A percentile compares a stretch with the other conserved stretches of the same genome.
Conservation (phyloP, 2,113 vertebrate genomes). For the Elanoides forficatus region DNA sequence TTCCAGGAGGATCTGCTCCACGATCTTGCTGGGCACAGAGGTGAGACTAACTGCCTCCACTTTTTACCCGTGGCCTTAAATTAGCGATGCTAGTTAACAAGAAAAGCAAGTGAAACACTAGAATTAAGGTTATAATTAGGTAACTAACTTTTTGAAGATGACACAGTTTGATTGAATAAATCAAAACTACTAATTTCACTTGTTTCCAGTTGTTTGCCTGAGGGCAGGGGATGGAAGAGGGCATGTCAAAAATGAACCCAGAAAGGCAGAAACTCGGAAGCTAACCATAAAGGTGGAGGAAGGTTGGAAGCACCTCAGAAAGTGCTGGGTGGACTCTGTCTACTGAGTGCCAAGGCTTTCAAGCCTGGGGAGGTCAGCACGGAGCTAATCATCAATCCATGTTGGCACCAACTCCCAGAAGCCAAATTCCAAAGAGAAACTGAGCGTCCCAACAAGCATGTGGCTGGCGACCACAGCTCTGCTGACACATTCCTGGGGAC, state of each 20-base stretch:
- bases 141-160: background rate
- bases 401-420: background rate
- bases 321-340: background rate
- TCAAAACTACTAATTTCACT: background rate
- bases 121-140: background rate
- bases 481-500: background rate
- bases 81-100: background rate
- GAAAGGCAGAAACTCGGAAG: background rate
- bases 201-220: background rate
- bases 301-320: background rate
- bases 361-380: accelerated
- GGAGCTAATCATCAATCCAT: conserved; percentile 9
- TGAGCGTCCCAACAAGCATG: background rate
- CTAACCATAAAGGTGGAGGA: background rate
- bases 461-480: background rate
- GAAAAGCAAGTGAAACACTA: background rate
- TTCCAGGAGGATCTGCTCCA: background rate
- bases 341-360: background rate
- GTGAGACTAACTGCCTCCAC: background rate
- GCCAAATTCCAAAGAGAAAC: conserved; percentile 9
- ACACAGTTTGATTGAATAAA: background rate
- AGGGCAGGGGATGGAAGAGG: background rate
- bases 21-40: background rate
- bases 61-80: background rate
- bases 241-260: background rate